phyloP scores from a whole-genome alignment of 2,797 vertebrate species.

The Urocyon cinereoargenteus region DNA sequence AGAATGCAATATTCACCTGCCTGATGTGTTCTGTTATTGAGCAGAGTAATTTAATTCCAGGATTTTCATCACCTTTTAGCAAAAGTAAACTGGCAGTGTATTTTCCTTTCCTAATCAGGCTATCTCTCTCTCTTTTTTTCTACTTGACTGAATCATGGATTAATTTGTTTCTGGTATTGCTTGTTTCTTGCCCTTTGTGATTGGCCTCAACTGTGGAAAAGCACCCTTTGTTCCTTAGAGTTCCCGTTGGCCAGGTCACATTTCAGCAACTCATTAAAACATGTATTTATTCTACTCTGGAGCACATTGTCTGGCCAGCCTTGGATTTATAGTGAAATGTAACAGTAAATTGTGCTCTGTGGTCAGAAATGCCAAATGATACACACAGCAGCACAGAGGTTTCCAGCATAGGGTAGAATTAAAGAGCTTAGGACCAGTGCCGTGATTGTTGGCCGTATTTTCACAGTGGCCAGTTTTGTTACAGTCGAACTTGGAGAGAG shows the following conservation, averaged over 20 bases:
- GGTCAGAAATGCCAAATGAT: constrained; percentile 80
- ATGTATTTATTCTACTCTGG: constrained; percentile 82
- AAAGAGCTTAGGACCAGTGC: constrained; percentile 68
- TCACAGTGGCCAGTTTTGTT: constrained; percentile 80
- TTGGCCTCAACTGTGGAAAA: constrained; percentile 67
- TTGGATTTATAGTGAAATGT: constrained; percentile 77
- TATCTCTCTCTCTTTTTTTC: neutral
- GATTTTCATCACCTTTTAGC: constrained; percentile 3
- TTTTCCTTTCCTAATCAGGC: constrained; percentile 62
- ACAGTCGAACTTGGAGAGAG: constrained; percentile 67
- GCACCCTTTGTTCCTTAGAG: constrained; percentile 73
- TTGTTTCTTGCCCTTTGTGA: constrained; percentile 60
- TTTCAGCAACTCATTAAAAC: constrained; percentile 81
- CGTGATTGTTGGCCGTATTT: constrained; percentile 70
- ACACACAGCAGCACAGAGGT: constrained; percentile 48
- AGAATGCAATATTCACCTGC: neutral
- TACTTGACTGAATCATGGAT: constrained; percentile 61
- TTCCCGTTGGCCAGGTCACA: constrained; percentile 65
- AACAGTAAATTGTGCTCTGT: constrained; percentile 81
- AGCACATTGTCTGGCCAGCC: constrained; percentile 72
- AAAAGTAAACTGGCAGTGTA: constrained; percentile 6
- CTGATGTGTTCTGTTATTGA: neutral
- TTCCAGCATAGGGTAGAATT: constrained; percentile 70
- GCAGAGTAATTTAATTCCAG: constrained; percentile 22
- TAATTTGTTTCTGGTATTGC: constrained; percentile 75